phyloP scores from a whole-genome alignment of 1,140 invertebrate species.

The Drosophila rufa region DNA sequence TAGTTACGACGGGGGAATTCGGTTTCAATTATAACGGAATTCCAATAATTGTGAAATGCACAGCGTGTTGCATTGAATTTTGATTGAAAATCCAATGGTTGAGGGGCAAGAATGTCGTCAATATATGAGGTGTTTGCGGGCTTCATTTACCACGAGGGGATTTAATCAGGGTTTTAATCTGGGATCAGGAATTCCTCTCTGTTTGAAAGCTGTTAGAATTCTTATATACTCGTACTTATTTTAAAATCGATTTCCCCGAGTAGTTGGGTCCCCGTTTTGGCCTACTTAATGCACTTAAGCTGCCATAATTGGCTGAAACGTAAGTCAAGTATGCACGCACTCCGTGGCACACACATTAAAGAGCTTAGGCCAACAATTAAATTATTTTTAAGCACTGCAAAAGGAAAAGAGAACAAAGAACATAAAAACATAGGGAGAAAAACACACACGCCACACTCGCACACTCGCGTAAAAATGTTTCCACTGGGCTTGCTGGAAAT shows the following conservation, averaged over 20 bases:
- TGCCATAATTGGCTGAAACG: constrained; percentile 60
- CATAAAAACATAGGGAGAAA: constrained; percentile 12
- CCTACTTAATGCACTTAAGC: constrained; percentile 30
- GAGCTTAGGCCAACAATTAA: constrained; percentile 79
- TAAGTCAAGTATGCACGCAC: constrained; percentile 41
- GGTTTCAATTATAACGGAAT: constrained; percentile 4
- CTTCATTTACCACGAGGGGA: not conserved
- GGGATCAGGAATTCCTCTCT: too few species aligned
- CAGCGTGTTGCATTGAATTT: constrained; percentile 7
- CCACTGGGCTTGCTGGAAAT: constrained; percentile 65
- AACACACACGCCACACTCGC: not conserved
- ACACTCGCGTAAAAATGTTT: constrained; percentile 43
- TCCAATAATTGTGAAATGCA: not conserved
- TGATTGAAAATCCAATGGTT: constrained; percentile 1
- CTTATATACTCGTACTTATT: too few species aligned
- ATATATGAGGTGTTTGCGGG: not conserved
- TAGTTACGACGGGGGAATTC: not conserved
- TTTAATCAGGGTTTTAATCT: not conserved
- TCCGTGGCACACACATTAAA: constrained; percentile 53
- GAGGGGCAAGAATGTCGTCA: not conserved
- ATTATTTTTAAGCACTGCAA: constrained; percentile 73
- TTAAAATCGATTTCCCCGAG: not conserved
- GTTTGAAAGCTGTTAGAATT: too few species aligned
- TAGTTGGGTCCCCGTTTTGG: constrained; percentile 6
- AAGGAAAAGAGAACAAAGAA: constrained; percentile 43